phyloP scores from a whole-genome alignment of 2,113 vertebrate genomes.

The Lonchura striata region DNA sequence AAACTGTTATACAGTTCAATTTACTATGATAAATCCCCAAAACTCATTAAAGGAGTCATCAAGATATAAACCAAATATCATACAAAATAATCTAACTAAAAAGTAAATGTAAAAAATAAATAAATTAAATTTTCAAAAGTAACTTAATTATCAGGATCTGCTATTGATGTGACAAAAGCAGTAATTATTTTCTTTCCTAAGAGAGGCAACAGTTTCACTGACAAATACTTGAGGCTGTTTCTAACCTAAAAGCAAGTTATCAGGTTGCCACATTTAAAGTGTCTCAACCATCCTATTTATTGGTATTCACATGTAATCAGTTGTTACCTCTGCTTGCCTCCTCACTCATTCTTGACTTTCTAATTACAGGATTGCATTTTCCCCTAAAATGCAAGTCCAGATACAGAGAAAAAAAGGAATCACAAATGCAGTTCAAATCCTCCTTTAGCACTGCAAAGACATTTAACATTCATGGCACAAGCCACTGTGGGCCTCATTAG shows the following conservation, averaged over 20 bases:
- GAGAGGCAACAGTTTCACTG: not conserved
- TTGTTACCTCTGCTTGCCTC: not conserved
- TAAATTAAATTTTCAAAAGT: not conserved
- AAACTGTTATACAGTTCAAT: not conserved
- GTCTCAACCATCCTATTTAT: not conserved
- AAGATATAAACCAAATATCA: not conserved
- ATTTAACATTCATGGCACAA: not conserved
- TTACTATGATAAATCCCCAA: not conserved
- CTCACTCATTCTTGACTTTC: slow-evolving; percentile 6
- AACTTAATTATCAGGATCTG: not conserved
- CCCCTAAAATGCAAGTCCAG: slow-evolving; percentile 12
- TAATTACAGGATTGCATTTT: slow-evolving; percentile 15
- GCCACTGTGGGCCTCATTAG: not conserved
- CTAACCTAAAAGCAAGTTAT: not conserved
- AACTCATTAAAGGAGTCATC: not conserved
- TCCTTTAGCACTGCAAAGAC: not conserved
- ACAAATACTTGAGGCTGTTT: not conserved
- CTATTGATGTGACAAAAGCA: not conserved
- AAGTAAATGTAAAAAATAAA: not conserved
- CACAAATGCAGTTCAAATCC: not conserved
- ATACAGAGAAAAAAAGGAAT: not conserved
- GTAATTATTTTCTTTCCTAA: not conserved
- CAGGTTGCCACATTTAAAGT: not conserved
- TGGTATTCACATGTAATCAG: not conserved
- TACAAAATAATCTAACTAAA: not conserved